A percentile compares a stretch with the other conserved stretches of the same genome.
Conservation (phyloP, 1,140 invertebrate genomes). For the Brachionus paranguensis region DNA sequence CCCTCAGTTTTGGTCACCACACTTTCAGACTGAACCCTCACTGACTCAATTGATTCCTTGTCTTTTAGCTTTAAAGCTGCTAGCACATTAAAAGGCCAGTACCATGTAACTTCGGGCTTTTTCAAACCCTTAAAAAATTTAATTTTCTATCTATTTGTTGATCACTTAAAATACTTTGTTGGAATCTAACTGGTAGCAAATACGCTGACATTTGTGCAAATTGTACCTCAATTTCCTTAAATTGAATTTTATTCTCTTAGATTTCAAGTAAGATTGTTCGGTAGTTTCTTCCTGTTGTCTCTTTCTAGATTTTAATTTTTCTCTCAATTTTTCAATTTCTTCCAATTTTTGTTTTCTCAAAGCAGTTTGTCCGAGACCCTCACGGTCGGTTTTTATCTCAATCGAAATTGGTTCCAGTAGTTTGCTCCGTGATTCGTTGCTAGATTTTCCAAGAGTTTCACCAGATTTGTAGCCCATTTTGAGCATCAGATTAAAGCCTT, state of each 20-base stretch:
- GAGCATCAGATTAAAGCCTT: slow-evolving; percentile 26
- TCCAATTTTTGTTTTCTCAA: background rate
- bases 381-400: slow-evolving; percentile 23
- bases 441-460: background rate
- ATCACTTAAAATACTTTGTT: background rate
- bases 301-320: background rate
- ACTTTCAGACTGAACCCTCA: background rate
- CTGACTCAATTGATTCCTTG: background rate
- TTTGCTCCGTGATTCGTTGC: background rate
- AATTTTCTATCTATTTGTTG: background rate
- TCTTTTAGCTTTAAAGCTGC: background rate
- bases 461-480: slow-evolving; percentile 39
- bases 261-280: background rate
- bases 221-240: slow-evolving; percentile 3
- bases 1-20: background rate
- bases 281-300: background rate
- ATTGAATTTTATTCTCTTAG: slow-evolving; percentile 19
- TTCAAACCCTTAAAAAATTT: background rate
- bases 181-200: slow-evolving; percentile 24
- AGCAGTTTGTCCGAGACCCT: slow-evolving; percentile 1
- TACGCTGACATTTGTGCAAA: slow-evolving; percentile 28
- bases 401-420: slow-evolving; percentile 15
- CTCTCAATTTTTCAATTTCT: slow-evolving; percentile 19
- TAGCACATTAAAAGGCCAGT: background rate
- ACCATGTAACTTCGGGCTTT: slow-evolving; percentile 23